Conservation (phyloP, 2,888 invertebrate genomes). For the Macrostomum cliftonense region DNA sequence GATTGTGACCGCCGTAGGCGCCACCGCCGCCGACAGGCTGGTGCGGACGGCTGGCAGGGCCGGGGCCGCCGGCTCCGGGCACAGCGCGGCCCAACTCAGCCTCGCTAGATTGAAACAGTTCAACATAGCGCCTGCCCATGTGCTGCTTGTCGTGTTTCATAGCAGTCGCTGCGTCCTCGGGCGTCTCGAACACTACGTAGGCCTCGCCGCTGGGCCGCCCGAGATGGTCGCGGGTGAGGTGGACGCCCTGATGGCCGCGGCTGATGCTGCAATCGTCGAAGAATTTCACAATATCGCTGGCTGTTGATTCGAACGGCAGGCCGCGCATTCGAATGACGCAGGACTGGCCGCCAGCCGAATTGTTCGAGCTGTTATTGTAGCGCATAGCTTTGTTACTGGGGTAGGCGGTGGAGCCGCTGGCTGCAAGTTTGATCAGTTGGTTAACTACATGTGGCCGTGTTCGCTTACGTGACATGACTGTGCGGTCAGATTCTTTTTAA, state of each 20-base stretch:
- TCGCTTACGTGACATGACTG: too few relatives aligned
- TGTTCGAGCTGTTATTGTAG: too few relatives aligned
- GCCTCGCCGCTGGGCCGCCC: slow-evolving; percentile 76
- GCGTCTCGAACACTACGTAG: slow-evolving; percentile 61
- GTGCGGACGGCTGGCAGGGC: too few relatives aligned
- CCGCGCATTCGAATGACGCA: slow-evolving; percentile 49
- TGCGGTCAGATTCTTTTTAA: too few relatives aligned
- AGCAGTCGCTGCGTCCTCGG: slow-evolving; percentile 57
- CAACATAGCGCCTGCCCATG: slow-evolving; percentile 74
- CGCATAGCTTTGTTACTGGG: too few relatives aligned
- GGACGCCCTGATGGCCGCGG: slow-evolving; percentile 52
- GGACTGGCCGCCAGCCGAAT: slow-evolving; percentile 7
- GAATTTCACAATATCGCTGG: slow-evolving; percentile 62
- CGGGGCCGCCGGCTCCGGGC: too few relatives aligned
- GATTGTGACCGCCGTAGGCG: background rate
- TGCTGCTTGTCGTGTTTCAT: slow-evolving; percentile 63
- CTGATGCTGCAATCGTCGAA: slow-evolving; percentile 43
- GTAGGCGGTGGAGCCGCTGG: too few relatives aligned
- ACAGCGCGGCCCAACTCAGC: background rate
- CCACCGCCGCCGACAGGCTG: too few relatives aligned
- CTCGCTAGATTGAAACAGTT: slow-evolving; percentile 43
- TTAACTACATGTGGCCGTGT: too few relatives aligned
- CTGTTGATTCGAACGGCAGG: slow-evolving; percentile 68
- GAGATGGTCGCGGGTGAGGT: slow-evolving; percentile 63
- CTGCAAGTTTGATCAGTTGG: too few relatives aligned